Evolutionary conservation across 2,113 vertebrate genomes (phyloP).

Genomic region (Charadrius vociferus): DNA sequence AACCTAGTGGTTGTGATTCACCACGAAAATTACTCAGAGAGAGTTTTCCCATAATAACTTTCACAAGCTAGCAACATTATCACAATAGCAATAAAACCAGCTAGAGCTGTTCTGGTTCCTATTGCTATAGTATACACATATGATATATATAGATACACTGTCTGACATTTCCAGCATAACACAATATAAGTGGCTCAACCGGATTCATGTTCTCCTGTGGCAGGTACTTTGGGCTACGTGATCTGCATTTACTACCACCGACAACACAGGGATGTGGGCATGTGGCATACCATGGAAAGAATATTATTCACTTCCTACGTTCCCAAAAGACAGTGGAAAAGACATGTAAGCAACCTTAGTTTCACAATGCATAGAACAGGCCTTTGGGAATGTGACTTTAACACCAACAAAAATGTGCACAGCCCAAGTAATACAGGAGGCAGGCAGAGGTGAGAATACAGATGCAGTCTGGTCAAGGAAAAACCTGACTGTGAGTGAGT

Average conservation of each 20-base stretch:
- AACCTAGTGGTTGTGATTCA: background rate
- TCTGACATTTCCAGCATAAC: background rate
- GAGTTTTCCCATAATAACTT: background rate
- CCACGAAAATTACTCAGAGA: background rate
- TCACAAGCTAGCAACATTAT: background rate
- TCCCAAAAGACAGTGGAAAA: background rate
- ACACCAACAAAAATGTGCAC: background rate
- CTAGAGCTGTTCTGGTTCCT: background rate
- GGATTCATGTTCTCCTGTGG: background rate
- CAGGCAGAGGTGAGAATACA: background rate
- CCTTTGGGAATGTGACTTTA: background rate
- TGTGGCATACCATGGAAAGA: background rate
- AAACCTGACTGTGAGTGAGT: background rate
- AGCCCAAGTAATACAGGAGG: background rate
- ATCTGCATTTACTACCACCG: background rate
- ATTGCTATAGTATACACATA: background rate
- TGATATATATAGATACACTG: background rate
- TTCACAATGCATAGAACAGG: background rate
- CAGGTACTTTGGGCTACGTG: background rate
- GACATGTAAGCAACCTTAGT: background rate
- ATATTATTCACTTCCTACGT: background rate
- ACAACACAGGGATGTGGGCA: background rate
- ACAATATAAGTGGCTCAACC: background rate
- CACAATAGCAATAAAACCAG: slow-evolving; percentile 11
- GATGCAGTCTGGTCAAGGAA: background rate